Evolutionary conservation across 2,113 vertebrate species (phyloP).

Genomic region (Sterrhoptilus dennistouni): DNA sequence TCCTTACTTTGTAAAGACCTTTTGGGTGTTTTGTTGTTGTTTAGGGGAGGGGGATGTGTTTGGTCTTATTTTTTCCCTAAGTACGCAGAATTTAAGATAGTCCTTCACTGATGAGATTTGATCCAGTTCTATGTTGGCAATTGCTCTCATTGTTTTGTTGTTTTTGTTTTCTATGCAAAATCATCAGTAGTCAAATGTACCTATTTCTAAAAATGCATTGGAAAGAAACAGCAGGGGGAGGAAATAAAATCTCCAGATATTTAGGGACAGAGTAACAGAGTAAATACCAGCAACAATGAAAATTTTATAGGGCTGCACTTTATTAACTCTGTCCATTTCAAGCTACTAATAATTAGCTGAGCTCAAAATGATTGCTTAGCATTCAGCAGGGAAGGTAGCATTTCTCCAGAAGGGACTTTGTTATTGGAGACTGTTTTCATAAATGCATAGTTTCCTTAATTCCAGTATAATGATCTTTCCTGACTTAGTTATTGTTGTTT

Average conservation of each 20-base stretch:
- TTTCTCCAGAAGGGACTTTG: constrained; percentile 39
- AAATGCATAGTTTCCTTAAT: constrained; percentile 62
- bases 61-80: background rate
- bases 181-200: background rate
- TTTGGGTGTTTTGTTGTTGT: background rate
- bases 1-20: background rate
- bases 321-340: constrained; percentile 24
- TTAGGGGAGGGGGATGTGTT: background rate
- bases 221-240: background rate
- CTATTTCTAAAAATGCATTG: background rate
- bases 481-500: constrained; percentile 57
- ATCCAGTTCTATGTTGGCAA: background rate
- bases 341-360: constrained; percentile 38
- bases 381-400: background rate
- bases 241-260: background rate
- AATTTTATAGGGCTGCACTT: constrained; percentile 15
- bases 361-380: constrained; percentile 6
- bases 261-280: background rate
- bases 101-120: background rate
- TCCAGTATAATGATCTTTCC: constrained; percentile 39
- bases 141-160: background rate
- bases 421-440: constrained; percentile 39
- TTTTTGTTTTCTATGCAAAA: background rate
- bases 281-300: constrained; percentile 9
- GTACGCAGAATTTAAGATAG: background rate